phyloP scores from a whole-genome alignment of 2,113 vertebrate species.

The Xerus inauris region DNA sequence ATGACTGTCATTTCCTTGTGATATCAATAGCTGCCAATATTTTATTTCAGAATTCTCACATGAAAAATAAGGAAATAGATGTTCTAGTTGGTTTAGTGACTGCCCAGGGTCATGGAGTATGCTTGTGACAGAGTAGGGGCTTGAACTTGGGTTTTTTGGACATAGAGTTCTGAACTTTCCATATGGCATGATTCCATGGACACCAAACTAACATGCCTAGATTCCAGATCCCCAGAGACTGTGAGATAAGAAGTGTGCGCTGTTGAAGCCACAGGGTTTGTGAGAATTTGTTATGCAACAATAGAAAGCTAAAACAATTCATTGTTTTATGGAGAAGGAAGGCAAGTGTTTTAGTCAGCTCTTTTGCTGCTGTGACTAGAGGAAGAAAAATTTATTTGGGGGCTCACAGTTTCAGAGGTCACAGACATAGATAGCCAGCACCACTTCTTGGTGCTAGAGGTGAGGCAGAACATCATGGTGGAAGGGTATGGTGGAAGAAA shows the following conservation, averaged over 20 bases:
- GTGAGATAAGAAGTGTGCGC: not conserved
- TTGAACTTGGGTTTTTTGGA: not conserved
- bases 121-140: not conserved
- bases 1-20: not conserved
- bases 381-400: too few relatives aligned
- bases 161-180: not conserved
- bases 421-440: too few relatives aligned
- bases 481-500: too few relatives aligned
- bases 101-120: not conserved
- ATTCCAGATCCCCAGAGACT: not conserved
- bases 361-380: too few relatives aligned
- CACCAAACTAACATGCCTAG: not conserved
- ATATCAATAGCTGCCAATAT: not conserved
- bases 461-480: too few relatives aligned
- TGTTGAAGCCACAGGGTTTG: not conserved
- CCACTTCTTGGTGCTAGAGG: too few relatives aligned
- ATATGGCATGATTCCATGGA: not conserved
- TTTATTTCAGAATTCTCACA: not conserved
- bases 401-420: too few relatives aligned
- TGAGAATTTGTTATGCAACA: not conserved
- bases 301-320: not conserved
- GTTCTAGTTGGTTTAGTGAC: not conserved
- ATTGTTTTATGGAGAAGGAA: not conserved
- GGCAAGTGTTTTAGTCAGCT: too few relatives aligned
- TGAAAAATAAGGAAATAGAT: not conserved